phyloP scores from a whole-genome alignment of 2,888 invertebrate genomes.

The Pyrocoelia pectoralis region DNA sequence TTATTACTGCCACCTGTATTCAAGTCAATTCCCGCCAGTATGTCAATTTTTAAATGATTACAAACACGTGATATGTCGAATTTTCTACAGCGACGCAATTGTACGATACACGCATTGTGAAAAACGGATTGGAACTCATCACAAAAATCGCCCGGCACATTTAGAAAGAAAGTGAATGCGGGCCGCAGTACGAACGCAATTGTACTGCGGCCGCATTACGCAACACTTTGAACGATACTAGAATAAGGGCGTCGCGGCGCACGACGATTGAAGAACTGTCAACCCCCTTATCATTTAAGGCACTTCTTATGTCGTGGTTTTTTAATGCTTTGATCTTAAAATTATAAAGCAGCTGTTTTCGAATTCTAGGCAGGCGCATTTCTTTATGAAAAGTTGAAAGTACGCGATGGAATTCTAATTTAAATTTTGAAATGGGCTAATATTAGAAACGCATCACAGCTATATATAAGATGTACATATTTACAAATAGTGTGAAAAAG shows the following conservation, averaged over 20 bases:
- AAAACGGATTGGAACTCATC: not conserved
- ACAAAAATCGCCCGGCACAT: not conserved
- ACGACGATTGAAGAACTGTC: slow-evolving; percentile 36
- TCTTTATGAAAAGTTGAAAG: slow-evolving; percentile 7
- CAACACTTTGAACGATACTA: slow-evolving; percentile 44
- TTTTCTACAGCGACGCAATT: slow-evolving; percentile 16
- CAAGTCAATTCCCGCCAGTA: slow-evolving; percentile 55
- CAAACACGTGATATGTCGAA: slow-evolving; percentile 12
- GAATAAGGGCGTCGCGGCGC: slow-evolving; percentile 45
- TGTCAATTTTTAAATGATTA: slow-evolving; percentile 34
- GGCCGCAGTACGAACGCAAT: slow-evolving; percentile 34
- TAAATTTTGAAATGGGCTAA: not conserved
- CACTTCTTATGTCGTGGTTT: not conserved
- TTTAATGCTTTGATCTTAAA: slow-evolving; percentile 3
- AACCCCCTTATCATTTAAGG: slow-evolving; percentile 19
- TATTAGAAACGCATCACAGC: slow-evolving; percentile 10
- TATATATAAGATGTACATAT: not conserved
- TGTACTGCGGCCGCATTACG: slow-evolving; percentile 49
- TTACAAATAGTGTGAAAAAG: not conserved
- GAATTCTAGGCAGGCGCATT: not conserved
- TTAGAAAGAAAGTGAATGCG: slow-evolving; percentile 26
- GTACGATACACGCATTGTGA: not conserved
- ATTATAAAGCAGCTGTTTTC: not conserved
- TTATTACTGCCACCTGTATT: slow-evolving; percentile 49
- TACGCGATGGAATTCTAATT: not conserved